Percentiles rank a stretch among this genome's conserved stretches.
Evolutionary conservation across 2,888 invertebrate species (phyloP).

Genomic region (Ceraclea dissimilis): DNA sequence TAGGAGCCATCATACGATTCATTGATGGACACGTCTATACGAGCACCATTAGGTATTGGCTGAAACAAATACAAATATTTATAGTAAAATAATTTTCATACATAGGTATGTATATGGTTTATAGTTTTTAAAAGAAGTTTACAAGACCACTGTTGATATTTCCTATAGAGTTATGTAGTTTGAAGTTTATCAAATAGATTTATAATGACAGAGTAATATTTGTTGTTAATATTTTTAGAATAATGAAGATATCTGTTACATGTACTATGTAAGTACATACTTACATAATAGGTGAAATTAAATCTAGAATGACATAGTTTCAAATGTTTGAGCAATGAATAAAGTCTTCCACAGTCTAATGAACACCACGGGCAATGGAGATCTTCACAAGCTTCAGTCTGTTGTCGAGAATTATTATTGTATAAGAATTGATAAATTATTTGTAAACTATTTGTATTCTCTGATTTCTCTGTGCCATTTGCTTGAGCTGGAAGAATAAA

Average conservation of each 20-base stretch:
- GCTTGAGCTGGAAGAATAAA: not conserved
- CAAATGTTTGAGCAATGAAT: constrained; percentile 86
- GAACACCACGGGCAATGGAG: constrained; percentile 95
- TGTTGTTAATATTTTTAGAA: no score
- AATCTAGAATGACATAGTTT: constrained; percentile 91
- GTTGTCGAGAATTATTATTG: constrained; percentile 90
- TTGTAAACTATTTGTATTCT: constrained; percentile 50
- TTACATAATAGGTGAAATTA: constrained; percentile 83
- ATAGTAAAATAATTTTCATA: no score
- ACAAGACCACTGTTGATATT: no score
- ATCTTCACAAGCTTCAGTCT: constrained; percentile 91
- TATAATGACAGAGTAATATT: no score
- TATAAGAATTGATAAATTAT: constrained; percentile 95
- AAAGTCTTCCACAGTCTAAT: constrained; percentile 78
- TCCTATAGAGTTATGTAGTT: no score
- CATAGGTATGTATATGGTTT: no score
- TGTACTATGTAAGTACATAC: constrained; percentile 36
- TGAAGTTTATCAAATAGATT: no score
- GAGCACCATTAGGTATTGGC: constrained; percentile 71
- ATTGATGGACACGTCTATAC: constrained; percentile 92
- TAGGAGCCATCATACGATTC: constrained; percentile 94
- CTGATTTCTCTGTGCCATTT: constrained; percentile 2
- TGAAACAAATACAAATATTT: constrained; percentile 32
- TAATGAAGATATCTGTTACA: no score
- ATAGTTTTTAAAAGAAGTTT: no score